Evolutionary conservation across 2,113 vertebrate genomes (phyloP).

Genomic region (Nycticebus coucang): DNA sequence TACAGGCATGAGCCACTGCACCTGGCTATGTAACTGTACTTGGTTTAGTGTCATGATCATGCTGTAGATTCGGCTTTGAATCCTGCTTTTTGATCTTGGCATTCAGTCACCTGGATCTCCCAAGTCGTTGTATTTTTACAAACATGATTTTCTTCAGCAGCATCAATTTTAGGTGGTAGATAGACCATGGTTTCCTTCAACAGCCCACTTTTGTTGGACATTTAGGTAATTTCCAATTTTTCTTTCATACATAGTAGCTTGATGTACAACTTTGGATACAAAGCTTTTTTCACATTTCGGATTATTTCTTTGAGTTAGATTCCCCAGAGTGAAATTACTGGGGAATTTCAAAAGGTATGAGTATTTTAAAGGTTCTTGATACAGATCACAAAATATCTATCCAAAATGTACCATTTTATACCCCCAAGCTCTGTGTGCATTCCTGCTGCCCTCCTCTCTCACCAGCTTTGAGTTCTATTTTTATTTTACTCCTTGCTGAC

Average conservation of each 20-base stretch:
- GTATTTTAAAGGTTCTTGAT: neutral
- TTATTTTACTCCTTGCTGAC: neutral
- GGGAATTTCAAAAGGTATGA: neutral
- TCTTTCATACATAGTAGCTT: neutral
- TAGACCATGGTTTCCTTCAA: neutral
- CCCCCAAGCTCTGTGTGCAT: fast-evolving
- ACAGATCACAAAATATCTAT: neutral
- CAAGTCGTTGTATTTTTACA: neutral
- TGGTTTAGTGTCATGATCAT: fast-evolving
- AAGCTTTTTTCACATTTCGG: constrained; percentile 19
- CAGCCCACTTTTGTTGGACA: neutral
- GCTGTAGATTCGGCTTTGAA: fast-evolving
- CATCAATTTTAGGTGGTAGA: fast-evolving
- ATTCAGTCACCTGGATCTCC: fast-evolving
- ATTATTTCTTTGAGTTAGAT: constrained; percentile 14
- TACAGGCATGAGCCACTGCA: too few species aligned
- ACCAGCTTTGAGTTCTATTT: neutral
- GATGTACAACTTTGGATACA: neutral
- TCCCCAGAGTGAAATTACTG: constrained; percentile 32
- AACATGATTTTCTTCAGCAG: fast-evolving
- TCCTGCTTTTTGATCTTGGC: neutral
- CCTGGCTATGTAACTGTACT: too few species aligned
- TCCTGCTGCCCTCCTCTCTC: neutral
- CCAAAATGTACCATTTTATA: neutral
- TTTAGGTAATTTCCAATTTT: neutral